These are phyloP conservation scores for Cotesia chilonis DNA, from an alignment of 1,140 invertebrate species.

Conservation along the genomic window DNA sequence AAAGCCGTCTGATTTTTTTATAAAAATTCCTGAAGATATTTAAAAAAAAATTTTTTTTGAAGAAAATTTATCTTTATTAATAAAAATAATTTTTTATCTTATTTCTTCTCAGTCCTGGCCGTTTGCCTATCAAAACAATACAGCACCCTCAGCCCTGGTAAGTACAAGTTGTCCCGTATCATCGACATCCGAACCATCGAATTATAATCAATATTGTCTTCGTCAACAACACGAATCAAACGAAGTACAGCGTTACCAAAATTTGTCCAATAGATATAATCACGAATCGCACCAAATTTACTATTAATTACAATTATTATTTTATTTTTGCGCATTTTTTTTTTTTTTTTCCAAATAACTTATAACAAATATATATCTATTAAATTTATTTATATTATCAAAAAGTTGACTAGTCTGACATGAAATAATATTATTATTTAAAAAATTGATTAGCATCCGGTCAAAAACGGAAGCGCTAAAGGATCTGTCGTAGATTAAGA, in stretches of 20 bases:
- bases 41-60: background rate
- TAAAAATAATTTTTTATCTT: constrained; percentile 17
- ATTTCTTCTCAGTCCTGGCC: constrained; percentile 55
- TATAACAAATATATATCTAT: background rate
- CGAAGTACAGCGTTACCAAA: constrained; percentile 50
- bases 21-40: too few species aligned
- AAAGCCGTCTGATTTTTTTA: too few species aligned
- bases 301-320: constrained; percentile 48
- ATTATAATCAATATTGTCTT: constrained; percentile 48
- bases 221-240: constrained; percentile 47
- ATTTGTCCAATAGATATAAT: constrained; percentile 46
- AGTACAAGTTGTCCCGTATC: constrained; percentile 56
- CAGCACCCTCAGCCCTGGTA: constrained; percentile 47
- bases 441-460: constrained; percentile 40
- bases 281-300: constrained; percentile 52
- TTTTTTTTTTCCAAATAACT: constrained; percentile 4
- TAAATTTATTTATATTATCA: background rate
- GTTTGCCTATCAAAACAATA: constrained; percentile 52
- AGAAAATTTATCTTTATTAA: constrained; percentile 10
- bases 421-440: constrained; percentile 7
- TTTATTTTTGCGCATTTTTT: background rate
- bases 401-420: background rate
- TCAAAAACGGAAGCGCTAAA: constrained; percentile 45
- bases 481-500: constrained; percentile 42
- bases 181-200: constrained; percentile 48